A percentile compares a stretch with the other conserved stretches of the same genome.
These are phyloP conservation scores for Lasioglossum oenotherae DNA, from an alignment of 2,888 invertebrate species.

Conservation along the genomic window DNA sequence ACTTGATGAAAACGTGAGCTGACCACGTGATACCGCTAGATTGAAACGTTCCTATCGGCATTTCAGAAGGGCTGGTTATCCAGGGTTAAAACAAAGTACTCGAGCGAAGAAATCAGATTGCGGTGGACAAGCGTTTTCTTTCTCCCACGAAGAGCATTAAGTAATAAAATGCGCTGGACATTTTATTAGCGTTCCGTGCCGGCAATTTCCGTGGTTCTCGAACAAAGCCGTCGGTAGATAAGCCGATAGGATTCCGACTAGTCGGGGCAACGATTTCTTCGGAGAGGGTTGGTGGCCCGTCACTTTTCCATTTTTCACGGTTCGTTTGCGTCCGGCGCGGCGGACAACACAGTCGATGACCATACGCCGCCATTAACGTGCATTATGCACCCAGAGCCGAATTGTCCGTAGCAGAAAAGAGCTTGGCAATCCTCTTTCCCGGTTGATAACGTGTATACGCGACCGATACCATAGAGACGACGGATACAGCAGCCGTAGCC, in stretches of 20 bases:
- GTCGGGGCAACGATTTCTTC: constrained; percentile 52
- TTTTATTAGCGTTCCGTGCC: neutral
- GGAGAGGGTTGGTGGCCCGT: constrained; percentile 23
- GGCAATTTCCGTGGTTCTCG: neutral
- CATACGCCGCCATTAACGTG: constrained; percentile 40
- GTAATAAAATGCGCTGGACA: neutral
- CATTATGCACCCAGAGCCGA: constrained; percentile 60
- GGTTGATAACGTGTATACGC: constrained; percentile 36
- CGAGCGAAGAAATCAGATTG: neutral
- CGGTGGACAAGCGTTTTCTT: neutral
- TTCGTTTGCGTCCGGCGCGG: constrained; percentile 57
- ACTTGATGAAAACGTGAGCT: too few species aligned
- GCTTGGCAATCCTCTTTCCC: constrained; percentile 65
- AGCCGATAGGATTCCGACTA: neutral
- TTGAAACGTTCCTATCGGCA: neutral
- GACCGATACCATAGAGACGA: constrained; percentile 28
- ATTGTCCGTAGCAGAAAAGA: constrained; percentile 55
- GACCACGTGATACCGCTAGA: neutral
- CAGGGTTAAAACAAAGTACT: neutral
- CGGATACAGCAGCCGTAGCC: neutral
- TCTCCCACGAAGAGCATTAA: neutral
- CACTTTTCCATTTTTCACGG: constrained; percentile 60
- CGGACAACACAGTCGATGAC: constrained; percentile 57
- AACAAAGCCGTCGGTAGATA: neutral
- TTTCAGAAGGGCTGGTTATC: neutral